Evolutionary conservation across 1,140 invertebrate genomes (phyloP).

Genomic region (Hyphantria cunea): DNA sequence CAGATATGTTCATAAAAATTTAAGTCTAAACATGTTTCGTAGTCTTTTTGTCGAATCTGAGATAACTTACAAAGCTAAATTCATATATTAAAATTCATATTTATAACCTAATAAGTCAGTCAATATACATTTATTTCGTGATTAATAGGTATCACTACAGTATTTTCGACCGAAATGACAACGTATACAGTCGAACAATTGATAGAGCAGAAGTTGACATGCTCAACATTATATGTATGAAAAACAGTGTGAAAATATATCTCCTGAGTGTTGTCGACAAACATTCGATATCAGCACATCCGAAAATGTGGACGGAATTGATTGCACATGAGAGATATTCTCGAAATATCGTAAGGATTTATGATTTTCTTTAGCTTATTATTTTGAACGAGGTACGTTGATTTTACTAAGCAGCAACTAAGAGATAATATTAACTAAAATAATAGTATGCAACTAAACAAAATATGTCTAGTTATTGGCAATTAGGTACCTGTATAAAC

Average conservation of each 20-base stretch:
- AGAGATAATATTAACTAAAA: not conserved
- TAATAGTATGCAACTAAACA: no score
- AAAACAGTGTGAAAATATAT: constrained; percentile 60
- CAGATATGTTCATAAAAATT: constrained; percentile 79
- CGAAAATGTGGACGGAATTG: constrained; percentile 75
- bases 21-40: constrained; percentile 73
- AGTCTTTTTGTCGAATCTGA: constrained; percentile 80
- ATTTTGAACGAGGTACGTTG: no score
- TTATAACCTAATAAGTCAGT: constrained; percentile 77
- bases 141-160: constrained; percentile 63
- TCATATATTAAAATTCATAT: constrained; percentile 66
- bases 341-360: no score
- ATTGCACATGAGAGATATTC: constrained; percentile 43
- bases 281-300: constrained; percentile 48
- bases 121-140: constrained; percentile 70
- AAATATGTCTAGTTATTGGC: no score
- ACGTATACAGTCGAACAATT: constrained; percentile 46
- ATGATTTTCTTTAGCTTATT: no score
- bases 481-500: no score
- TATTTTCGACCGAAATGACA: constrained; percentile 60
- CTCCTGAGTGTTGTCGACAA: constrained; percentile 10
- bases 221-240: constrained; percentile 21
- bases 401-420: not conserved
- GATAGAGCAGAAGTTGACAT: constrained; percentile 20
- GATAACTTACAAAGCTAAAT: constrained; percentile 73